Evolutionary conservation across 2,888 invertebrate species (phyloP), one percentile per base, ranked within the genome.

Genomic region (Heteromyza rotundicornis): DNA sequence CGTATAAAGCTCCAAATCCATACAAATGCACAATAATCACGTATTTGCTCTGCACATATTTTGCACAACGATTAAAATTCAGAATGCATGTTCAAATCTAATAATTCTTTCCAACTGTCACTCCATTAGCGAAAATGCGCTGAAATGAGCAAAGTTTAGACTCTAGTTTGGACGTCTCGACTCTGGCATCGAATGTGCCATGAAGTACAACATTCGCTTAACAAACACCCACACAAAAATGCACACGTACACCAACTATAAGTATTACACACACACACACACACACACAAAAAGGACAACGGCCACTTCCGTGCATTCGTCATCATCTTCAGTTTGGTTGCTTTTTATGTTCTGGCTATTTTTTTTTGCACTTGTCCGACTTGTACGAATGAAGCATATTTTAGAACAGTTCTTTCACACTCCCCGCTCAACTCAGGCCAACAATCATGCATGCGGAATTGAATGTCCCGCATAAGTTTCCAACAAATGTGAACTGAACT

Each of bases 51-150:
- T 23, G 36, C 50, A 49, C 24, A 27, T 44, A 51, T 17, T 57
- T 49, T 20, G 24, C 35, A 24, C 19, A 5, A 2, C 60, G 64
- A 64, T 69, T 63, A 56, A 61, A 66, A 68, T 72, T 63, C 67
- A 58, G 63, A 54, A 54, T 73, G 76, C 70, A 76, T 71, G 75
- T 64, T 67, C 62, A 74, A 76, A 74, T 76, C 71, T 67, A 76
- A 73, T 76, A 76, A 74, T 68, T 74, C 71, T 64, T 76, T 54
- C 68, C 68, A 74, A 73, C 70, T 71, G 73, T 76, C 75, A 73
- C 73, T 70, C 70, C 69, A 74, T 71, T 73, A 73, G 75, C 68
- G 66, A 66, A 60, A 72, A 74, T 68, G 64, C 66, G 63, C 64
- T 51, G 57, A 58, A 64, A 74, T 62, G 64, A 57, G 63, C 36